Evolutionary conservation across 1,140 invertebrate species (phyloP), one percentile per base, ranked within the genome.

Genomic region (Agrypnia vestita): DNA sequence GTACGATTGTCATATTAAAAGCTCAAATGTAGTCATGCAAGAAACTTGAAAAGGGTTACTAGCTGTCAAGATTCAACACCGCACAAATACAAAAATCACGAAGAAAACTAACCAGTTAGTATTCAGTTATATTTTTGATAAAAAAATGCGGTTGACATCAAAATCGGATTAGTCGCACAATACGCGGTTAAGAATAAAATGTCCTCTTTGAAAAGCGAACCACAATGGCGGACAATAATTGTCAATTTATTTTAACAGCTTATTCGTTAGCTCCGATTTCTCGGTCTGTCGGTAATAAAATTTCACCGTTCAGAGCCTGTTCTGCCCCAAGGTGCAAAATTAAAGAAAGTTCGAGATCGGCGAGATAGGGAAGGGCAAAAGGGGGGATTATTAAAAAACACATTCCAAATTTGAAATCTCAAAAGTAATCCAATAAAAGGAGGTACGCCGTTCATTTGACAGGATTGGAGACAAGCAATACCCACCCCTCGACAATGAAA

Each of bases 81-180:
- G 46, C 7, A 53, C 17, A 47, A 47, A 47, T 19, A 61, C 12
- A 61, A 61, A 61, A 15, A 13, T 15, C 49, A 8, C 8, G 11
- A 1, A 51, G 49, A 8, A 35, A 35, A 1, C 1, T 35, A 35
- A 1, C 25, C 25, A 35, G 6, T 35, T 6, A 35, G 25, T 35
- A 35, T 6, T 35, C n/a, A 9, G 49, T 51, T 8, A 51, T 25
- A 12, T 25, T 49, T 21, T 35, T 15, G 75, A 19, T 17, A 82
- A 76, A 79, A 73, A 79, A 62, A 67, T 49, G 71, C 72, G 76
- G 81, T 79, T 79, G 81, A 82, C 81, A 72, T 82, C 77, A 47
- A 79, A 82, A 82, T 76, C 81, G 72, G 81, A 82, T 82, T 76
- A 82, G 77, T 69, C 59, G 72, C 64, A 78, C 64, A 78, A 78